Evolutionary conservation across 2,888 invertebrate species (phyloP).

Genomic region (Epiblema foenella): DNA sequence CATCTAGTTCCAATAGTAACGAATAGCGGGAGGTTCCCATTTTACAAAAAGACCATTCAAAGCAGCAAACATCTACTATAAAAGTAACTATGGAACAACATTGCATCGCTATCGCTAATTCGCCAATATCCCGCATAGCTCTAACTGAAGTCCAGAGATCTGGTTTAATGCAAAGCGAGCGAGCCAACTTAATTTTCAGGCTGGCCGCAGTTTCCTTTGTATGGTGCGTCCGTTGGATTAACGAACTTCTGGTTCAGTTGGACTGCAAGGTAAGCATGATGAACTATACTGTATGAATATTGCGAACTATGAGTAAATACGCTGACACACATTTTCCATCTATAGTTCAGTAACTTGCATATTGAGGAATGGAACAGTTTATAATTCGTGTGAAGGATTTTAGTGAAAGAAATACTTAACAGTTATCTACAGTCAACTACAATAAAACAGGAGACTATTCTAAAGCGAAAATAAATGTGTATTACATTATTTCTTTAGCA

Average conservation of each 20-base stretch:
- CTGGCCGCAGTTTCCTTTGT: slow-evolving; percentile 81
- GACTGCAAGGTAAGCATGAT: slow-evolving; percentile 42
- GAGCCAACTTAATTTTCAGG: slow-evolving; percentile 81
- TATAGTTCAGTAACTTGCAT: background rate
- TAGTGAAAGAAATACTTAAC: background rate
- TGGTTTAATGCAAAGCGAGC: slow-evolving; percentile 79
- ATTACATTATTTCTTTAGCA: slow-evolving; percentile 26
- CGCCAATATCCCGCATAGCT: slow-evolving; percentile 14
- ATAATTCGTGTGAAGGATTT: no score
- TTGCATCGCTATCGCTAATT: slow-evolving; percentile 20
- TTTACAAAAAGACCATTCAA: background rate
- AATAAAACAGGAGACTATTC: background rate
- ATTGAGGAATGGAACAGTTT: background rate
- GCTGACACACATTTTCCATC: background rate
- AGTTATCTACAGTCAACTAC: background rate
- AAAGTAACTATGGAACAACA: background rate
- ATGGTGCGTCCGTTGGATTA: slow-evolving; percentile 73
- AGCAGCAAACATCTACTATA: background rate
- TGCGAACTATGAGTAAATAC: background rate
- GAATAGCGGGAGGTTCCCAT: background rate
- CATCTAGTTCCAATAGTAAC: no score
- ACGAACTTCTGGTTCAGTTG: slow-evolving; percentile 72
- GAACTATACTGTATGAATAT: slow-evolving; percentile 7
- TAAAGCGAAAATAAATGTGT: slow-evolving; percentile 20
- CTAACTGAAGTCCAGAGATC: slow-evolving; percentile 39